phyloP scores from a whole-genome alignment of 1,140 invertebrate genomes.

The Catajapyx aquilonaris region DNA sequence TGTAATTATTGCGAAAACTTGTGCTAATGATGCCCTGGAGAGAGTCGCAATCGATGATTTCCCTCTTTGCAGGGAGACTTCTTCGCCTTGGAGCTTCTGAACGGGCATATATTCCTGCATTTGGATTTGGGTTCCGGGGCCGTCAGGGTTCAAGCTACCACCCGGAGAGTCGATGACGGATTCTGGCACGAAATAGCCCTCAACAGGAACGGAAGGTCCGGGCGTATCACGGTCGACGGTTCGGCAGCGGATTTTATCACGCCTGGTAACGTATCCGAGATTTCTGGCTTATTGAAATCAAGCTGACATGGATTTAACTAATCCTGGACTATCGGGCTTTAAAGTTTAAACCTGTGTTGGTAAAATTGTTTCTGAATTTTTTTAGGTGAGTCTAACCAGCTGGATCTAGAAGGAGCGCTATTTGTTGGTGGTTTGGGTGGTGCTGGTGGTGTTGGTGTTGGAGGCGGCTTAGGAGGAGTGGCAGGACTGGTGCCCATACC shows the following conservation, averaged over 20 bases:
- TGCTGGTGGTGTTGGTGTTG: slow-evolving; percentile 24
- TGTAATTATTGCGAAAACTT: no score
- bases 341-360: no score
- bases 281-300: no score
- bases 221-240: slow-evolving; percentile 74
- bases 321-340: no score
- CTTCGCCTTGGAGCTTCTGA: slow-evolving; percentile 82
- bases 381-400: slow-evolving; percentile 56
- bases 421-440: slow-evolving; percentile 73
- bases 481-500: slow-evolving; percentile 45
- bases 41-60: no score
- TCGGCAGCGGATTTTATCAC: slow-evolving; percentile 74
- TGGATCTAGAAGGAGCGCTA: slow-evolving; percentile 72
- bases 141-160: slow-evolving; percentile 59
- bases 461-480: not conserved
- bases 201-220: slow-evolving; percentile 51
- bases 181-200: slow-evolving; percentile 76
- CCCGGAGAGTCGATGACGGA: slow-evolving; percentile 65
- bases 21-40: no score
- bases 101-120: slow-evolving; percentile 79
- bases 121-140: slow-evolving; percentile 79
- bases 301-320: no score
- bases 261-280: no score
- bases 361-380: slow-evolving; percentile 12
- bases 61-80: slow-evolving; percentile 44